Conservation (phyloP, 2,113 vertebrate species). For the Antennarius striatus region DNA sequence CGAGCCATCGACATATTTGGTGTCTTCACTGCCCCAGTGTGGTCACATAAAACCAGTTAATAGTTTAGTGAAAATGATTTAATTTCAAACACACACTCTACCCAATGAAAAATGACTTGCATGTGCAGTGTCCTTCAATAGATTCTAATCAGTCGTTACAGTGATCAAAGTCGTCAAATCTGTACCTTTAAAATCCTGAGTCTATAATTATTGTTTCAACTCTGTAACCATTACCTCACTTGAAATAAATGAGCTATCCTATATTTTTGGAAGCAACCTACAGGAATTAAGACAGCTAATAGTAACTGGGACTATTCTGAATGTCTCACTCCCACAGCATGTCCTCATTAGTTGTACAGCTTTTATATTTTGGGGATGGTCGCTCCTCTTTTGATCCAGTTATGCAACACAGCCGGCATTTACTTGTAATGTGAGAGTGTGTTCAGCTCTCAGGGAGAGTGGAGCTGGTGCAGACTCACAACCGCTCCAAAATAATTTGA, state of each 20-base stretch:
- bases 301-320: slow-evolving; percentile 75
- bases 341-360: slow-evolving; percentile 73
- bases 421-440: slow-evolving; percentile 64
- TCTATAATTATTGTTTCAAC: slow-evolving; percentile 16
- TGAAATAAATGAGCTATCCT: slow-evolving; percentile 33
- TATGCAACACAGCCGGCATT: slow-evolving; percentile 71
- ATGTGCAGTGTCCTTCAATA: no score
- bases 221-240: slow-evolving; percentile 31
- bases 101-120: no score
- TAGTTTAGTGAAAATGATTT: no score
- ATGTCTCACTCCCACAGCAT: slow-evolving; percentile 61
- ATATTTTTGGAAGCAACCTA: slow-evolving; percentile 70
- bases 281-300: slow-evolving; percentile 58
- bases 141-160: no score
- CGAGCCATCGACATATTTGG: no score
- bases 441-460: slow-evolving; percentile 56
- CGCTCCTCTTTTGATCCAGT: slow-evolving; percentile 69
- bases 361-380: slow-evolving; percentile 66
- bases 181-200: not conserved
- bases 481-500: slow-evolving; percentile 12
- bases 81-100: no score
- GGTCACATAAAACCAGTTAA: no score
- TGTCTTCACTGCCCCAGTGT: no score
- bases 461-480: slow-evolving; percentile 19
- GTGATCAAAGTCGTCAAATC: not conserved